phyloP scores from a whole-genome alignment of 1,140 invertebrate species.

The Drosophila takahashii region DNA sequence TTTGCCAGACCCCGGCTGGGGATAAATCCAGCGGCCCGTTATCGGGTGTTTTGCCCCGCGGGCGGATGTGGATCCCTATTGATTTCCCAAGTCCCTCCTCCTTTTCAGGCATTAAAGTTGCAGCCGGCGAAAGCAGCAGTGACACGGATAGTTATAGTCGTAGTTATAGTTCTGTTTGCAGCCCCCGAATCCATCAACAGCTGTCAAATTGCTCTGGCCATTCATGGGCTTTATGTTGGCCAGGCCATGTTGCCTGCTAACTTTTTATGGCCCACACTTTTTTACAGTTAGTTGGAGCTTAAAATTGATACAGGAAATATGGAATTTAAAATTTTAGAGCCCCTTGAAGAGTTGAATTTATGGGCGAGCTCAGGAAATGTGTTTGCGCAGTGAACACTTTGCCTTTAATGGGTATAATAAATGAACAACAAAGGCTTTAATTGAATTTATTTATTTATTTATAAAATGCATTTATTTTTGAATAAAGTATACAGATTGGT shows the following conservation, averaged over 20 bases:
- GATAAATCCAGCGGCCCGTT: conserved; percentile 57
- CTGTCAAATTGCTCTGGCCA: conserved; percentile 54
- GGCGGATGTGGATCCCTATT: conserved; percentile 38
- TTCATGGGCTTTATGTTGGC: conserved; percentile 34
- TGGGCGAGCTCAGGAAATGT: background rate
- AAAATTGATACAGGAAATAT: conserved; percentile 18
- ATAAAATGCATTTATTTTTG: background rate
- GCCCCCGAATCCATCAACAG: conserved; percentile 61
- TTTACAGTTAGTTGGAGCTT: conserved; percentile 1
- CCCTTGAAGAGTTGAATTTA: background rate
- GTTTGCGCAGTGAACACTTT: background rate
- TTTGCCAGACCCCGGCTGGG: conserved; percentile 38
- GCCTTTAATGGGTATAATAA: too few species aligned
- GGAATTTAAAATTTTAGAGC: conserved; percentile 15
- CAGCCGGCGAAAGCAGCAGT: conserved; percentile 44
- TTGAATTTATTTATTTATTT: background rate
- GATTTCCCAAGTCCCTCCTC: conserved; percentile 46
- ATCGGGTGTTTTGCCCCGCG: background rate
- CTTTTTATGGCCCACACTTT: conserved; percentile 25
- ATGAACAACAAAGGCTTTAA: too few species aligned
- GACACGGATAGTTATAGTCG: conserved; percentile 29
- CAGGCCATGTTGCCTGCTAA: background rate
- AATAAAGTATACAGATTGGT: too few species aligned
- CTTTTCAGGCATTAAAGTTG: conserved; percentile 57
- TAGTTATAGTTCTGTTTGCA: conserved; percentile 48